A percentile compares a stretch with the other conserved stretches of the same genome.
These are phyloP conservation scores for Enteromius afrohamiltoni DNA, from an alignment of 2,797 vertebrate species.

Conservation along the genomic window DNA sequence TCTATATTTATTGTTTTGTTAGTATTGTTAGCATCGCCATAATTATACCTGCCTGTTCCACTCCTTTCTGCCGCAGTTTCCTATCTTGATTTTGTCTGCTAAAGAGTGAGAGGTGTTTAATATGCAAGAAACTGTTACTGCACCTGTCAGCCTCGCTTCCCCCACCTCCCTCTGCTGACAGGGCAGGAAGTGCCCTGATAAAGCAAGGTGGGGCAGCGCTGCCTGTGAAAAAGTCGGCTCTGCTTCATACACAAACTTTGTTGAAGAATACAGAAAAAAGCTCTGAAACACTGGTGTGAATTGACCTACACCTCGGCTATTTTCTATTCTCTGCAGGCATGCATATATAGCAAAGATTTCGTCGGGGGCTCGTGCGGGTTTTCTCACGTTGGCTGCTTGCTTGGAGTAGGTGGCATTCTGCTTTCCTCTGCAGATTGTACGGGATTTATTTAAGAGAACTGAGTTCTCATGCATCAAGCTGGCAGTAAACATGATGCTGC, in stretches of 20 bases:
- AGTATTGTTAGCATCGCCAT: background rate
- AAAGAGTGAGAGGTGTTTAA: conserved; percentile 15
- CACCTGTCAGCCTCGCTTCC: conserved; percentile 23
- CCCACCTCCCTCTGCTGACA: background rate
- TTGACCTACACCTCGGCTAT: background rate
- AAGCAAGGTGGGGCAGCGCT: background rate
- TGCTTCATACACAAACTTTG: background rate
- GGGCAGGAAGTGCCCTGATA: conserved; percentile 5
- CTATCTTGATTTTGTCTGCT: background rate
- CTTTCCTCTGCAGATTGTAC: conserved; percentile 43
- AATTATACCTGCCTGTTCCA: background rate
- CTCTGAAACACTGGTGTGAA: background rate
- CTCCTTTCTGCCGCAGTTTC: background rate
- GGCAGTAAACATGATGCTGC: conserved; percentile 40
- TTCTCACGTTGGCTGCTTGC: conserved; percentile 14
- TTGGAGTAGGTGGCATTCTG: conserved; percentile 26
- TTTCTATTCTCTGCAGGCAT: background rate
- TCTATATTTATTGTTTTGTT: background rate
- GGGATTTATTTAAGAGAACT: conserved; percentile 55
- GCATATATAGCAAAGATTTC: background rate
- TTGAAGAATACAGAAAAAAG: background rate
- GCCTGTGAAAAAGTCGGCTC: background rate
- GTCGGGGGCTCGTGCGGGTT: background rate
- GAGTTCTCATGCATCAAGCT: conserved; percentile 50
- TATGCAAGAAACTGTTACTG: conserved; percentile 15